Conservation (phyloP, 1,140 invertebrate genomes). For the Ptiloglossa arizonensis region DNA sequence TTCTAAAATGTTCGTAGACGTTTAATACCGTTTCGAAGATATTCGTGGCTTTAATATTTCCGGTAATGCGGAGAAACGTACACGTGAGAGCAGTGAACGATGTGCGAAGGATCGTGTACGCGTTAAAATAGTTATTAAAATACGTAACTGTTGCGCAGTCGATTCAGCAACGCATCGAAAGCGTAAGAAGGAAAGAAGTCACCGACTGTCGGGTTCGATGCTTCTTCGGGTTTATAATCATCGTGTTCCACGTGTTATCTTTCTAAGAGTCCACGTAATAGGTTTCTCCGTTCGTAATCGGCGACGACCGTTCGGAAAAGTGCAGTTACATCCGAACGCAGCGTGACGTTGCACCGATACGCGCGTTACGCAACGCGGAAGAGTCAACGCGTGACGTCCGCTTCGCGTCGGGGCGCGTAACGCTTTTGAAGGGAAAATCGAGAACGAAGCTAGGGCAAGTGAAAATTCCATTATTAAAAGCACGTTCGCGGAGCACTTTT, state of each 20-base stretch:
- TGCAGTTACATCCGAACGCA: conserved; percentile 20
- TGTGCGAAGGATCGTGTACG: too few species aligned
- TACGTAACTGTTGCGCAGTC: too few species aligned
- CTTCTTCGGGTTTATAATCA: background rate
- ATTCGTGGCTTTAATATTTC: too few species aligned
- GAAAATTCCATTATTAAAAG: conserved; percentile 34
- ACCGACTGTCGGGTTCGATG: background rate
- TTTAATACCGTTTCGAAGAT: too few species aligned
- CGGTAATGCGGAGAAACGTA: too few species aligned
- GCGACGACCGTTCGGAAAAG: conserved; percentile 6
- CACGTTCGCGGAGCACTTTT: conserved; percentile 16
- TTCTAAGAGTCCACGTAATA: conserved; percentile 30
- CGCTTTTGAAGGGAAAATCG: background rate
- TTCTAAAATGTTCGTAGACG: too few species aligned
- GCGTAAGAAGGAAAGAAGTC: too few species aligned
- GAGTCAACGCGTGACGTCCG: background rate
- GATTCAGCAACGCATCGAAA: too few species aligned
- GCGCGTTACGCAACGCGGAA: conserved; percentile 45
- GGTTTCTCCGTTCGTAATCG: conserved; percentile 27
- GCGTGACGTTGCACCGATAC: background rate
- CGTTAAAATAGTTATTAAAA: too few species aligned
- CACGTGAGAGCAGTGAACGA: too few species aligned
- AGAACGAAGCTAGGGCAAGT: background rate
- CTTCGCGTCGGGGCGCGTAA: background rate
- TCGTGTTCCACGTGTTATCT: background rate